A percentile compares a stretch with the other conserved stretches of the same genome.
These are phyloP conservation scores for Tyria jacobaeae DNA, from an alignment of 2,888 invertebrate species.

Conservation along the genomic window DNA sequence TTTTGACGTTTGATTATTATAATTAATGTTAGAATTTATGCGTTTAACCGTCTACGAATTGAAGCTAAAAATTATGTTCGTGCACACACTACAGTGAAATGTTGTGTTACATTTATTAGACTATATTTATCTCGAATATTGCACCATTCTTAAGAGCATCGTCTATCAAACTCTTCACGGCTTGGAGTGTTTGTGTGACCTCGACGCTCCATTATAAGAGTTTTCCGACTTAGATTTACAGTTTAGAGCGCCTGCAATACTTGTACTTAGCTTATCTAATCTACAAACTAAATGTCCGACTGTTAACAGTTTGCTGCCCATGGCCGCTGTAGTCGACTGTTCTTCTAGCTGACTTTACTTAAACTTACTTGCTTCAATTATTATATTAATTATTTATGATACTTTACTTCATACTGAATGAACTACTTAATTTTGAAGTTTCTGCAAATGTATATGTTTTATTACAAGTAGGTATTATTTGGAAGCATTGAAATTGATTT, in stretches of 20 bases:
- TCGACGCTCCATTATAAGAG: background rate
- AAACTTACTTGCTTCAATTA: too few relatives aligned
- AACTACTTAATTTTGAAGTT: too few relatives aligned
- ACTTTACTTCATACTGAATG: too few relatives aligned
- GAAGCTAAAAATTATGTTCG: background rate
- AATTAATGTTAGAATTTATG: background rate
- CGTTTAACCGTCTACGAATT: background rate
- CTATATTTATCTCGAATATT: background rate
- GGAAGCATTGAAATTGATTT: too few relatives aligned
- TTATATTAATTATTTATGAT: too few relatives aligned
- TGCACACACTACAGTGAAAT: background rate
- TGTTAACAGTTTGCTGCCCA: background rate
- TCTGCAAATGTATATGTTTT: too few relatives aligned
- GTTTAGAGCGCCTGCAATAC: background rate
- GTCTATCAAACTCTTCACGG: constrained; percentile 1
- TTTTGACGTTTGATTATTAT: too few relatives aligned
- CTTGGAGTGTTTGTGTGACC: background rate
- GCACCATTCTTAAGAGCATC: background rate
- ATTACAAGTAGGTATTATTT: too few relatives aligned
- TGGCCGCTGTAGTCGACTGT: background rate
- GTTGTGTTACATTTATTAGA: background rate
- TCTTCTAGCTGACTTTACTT: too few relatives aligned
- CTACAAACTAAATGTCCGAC: background rate
- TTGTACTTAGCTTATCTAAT: background rate
- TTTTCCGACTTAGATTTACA: background rate